Base-by-base conservation (phyloP, 2,888 invertebrate genomes). In the Drosophila cognata region DNA sequence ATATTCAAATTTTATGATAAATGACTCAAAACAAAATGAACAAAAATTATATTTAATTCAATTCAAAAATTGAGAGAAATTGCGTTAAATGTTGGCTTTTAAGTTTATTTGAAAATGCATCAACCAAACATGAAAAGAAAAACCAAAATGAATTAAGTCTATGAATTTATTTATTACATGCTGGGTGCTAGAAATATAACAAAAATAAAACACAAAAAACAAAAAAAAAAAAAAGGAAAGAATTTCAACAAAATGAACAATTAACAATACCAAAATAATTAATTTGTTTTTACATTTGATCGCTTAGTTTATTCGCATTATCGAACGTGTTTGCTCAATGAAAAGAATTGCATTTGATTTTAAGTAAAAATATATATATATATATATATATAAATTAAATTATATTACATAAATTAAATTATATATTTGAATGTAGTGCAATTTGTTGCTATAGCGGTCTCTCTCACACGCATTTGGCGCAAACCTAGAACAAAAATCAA, bases 101-200 rank as follows among this genome's bases (percentile, higher is more conserved):
- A 51, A 65, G 56, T 59, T 64, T 31, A 66, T 53, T 55, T 71
- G 38, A 25, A 55, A 66, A 61, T 61, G 38, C 63, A 69, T 50
- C 65, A 77, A 78, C 72, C 77, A 77, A 81, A 79, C 66, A 43
- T 38, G 59, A 55, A n/a, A 59, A 21, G 50, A 5, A 31, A 64
- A 81, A 68, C 81, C 68, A 78, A 76, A 76, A 76, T 67, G 60
- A 60, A 65, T 63, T 65, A 65, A 72, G 38, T 64, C 62, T 63
- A 87, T 87, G 89, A 85, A 88, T 90, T 85, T 83, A 90, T 83
- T 88, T 77, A 84, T 69, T 69, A 80, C 56, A 57, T 88, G 88
- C 83, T 89, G 88, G 90, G 85, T 90, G 90, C 90, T 90, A 88
- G 35, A 71, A 77, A 77, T 84, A 79, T 87, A 80, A 84, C 69